Evolutionary conservation across 2,888 invertebrate genomes (phyloP), one percentile per base, ranked within the genome.

Genomic region (Tolmerus cingulatus): DNA sequence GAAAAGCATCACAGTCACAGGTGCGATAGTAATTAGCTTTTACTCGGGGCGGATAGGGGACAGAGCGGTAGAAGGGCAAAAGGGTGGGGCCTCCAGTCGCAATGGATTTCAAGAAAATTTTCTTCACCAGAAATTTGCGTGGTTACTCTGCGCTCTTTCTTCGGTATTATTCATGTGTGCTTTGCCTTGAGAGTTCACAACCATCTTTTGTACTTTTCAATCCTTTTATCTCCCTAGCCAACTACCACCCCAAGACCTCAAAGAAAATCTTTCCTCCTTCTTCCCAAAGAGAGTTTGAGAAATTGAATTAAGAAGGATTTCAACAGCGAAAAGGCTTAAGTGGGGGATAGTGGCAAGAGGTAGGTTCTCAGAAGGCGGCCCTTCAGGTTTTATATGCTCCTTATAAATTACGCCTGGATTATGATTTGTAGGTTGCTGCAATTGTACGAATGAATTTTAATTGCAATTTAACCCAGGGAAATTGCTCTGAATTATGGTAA

Each of bases 1-100:
- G 85, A 74, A 85, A 85, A 85, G 85, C 85, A 85, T 85, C 85
- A 85, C 74, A 74, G 85, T 85, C 85, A 85, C 85, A 85, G 85
- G 85, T 85, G 85, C 74, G 85, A 74, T 85, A 74, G 85, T 85
- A 85, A 85, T 85, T 85, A 85, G 85, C 85, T 85, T 85, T 85
- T 23, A 23, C 23, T 23, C 3, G 19, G 4, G 37, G 37, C 8
- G 74, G n/a, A 14, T 4, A 16, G 19, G 2, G 37, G 77, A n/a
- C 14, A n/a, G 8, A 1, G n/a, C 2, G 8, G 37, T 37, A 51
- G n/a, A n/a, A 51, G 14, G 51, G 3, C 5, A 1, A 14, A n/a
- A n/a, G 51, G 51, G 51, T 23, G 66, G 66, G 66, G 66, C 27
- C 27, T n/a, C 66, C 12, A n/a, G 7, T 51, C 51, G 51, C 16